Percentiles rank a stretch among this genome's conserved stretches.
Conservation (phyloP, 2,888 invertebrate species). For the Heliconius cydno region DNA sequence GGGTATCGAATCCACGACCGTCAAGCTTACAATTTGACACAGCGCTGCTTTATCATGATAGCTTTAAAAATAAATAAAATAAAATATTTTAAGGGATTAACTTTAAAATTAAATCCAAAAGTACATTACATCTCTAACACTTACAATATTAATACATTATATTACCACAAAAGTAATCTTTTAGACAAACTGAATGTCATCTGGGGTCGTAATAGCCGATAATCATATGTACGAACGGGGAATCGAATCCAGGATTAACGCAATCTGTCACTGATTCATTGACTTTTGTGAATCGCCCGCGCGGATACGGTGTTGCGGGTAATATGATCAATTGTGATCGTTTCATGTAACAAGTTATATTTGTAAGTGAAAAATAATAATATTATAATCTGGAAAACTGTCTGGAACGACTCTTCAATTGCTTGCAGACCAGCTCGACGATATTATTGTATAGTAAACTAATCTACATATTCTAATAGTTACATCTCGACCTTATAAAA, state of each 20-base stretch:
- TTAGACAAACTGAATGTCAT: conserved; percentile 19
- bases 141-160: neutral
- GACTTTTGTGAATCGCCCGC: conserved; percentile 38
- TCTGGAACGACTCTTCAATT: no score
- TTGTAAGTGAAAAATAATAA: no score
- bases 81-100: neutral
- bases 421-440: no score
- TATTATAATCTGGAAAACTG: no score
- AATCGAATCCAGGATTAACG: conserved; percentile 50
- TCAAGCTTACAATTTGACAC: no score
- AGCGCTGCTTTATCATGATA: no score
- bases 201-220: conserved; percentile 50
- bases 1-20: no score
- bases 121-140: neutral
- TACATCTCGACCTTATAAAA: no score
- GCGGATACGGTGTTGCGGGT: conserved; percentile 45
- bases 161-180: conserved; percentile 14
- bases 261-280: conserved; percentile 58
- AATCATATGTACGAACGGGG: conserved; percentile 52
- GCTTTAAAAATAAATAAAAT: neutral
- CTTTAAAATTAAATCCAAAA: neutral
- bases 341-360: conserved; percentile 42
- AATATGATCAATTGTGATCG: conserved; percentile 50
- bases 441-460: no score
- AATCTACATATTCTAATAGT: no score